Evolutionary conservation across 2,797 vertebrate genomes (phyloP), one percentile per base, ranked within the genome.

Genomic region (Scarus forsteni): DNA sequence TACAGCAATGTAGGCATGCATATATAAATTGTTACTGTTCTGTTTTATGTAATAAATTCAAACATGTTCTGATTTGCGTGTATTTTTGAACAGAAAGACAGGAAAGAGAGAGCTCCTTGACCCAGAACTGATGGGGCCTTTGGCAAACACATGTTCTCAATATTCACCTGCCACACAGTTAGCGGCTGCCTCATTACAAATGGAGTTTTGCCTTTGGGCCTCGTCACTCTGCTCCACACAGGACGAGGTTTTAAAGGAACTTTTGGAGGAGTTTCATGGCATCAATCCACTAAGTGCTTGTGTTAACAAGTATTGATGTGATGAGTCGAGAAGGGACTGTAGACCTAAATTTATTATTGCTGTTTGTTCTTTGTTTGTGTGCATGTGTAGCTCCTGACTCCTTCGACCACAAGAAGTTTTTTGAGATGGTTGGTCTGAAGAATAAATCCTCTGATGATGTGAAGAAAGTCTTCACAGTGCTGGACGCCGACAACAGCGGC

Each of bases 401-500:
- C 76, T 99, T 99, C 51, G 94, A 98, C 93, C 91, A 97, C 86
- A 98, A 95, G 93, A 97, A 94, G 92, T 99, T 99, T 89, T 98
- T 99, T n/a, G 95, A 97, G 71, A 93, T 99, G 92, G 92, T 96
- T 5, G 97, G 98, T 38, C 92, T 99, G 88, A 99, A 96, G 94
- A 90, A 90, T 34, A 98, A 97, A 86, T 95, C 90, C 3, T 44
- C 73, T 0, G 96, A 96, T 0, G 95, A 97, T 0, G 90, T 98
- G 89, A 96, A 96, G 90, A 97, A 97, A 90, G 95, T 95, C 85
- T 99, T 99, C 87, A 92, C 92, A 14, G 94, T 97, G 77, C 92
- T 99, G 87, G 98, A 99, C 11, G 95, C 96, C 52, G 97, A 99
- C 87, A 91, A 90, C 86, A 99, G 97, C 0, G 97, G 98, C 85